A percentile compares a stretch with the other conserved stretches of the same genome.
Conservation (phyloP, 2,113 vertebrate genomes). For the Microcebus murinus region DNA sequence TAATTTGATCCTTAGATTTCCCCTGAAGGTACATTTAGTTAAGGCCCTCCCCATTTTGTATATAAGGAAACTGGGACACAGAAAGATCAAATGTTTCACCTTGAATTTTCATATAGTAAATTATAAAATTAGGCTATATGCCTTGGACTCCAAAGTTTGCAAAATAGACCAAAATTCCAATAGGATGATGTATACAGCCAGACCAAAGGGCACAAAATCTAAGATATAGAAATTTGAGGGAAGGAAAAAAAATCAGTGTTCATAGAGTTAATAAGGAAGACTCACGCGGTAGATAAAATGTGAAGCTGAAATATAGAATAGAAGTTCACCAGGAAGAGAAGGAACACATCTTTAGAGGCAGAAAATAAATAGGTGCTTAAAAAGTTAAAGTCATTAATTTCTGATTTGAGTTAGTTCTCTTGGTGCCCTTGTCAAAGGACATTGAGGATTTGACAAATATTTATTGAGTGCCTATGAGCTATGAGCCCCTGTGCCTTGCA, state of each 20-base stretch:
- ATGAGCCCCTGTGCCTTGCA: background rate
- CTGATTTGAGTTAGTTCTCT: background rate
- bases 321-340: background rate
- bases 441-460: background rate
- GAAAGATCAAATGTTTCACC: background rate
- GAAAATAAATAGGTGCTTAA: background rate
- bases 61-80: background rate
- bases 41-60: background rate
- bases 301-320: background rate
- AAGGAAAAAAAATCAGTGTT: background rate
- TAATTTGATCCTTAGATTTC: background rate
- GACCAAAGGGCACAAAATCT: background rate
- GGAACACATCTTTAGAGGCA: background rate
- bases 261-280: background rate
- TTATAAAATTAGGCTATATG: background rate
- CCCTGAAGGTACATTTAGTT: background rate
- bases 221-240: background rate
- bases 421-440: background rate
- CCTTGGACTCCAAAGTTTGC: background rate
- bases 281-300: background rate
- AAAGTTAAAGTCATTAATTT: slow-evolving; percentile 13
- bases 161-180: background rate
- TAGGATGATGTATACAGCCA: background rate
- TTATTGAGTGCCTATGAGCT: background rate
- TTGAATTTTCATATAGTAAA: background rate